A percentile compares a stretch with the other conserved stretches of the same genome.
Conservation (phyloP, 2,888 invertebrate species). For the Adineta ricciae region DNA sequence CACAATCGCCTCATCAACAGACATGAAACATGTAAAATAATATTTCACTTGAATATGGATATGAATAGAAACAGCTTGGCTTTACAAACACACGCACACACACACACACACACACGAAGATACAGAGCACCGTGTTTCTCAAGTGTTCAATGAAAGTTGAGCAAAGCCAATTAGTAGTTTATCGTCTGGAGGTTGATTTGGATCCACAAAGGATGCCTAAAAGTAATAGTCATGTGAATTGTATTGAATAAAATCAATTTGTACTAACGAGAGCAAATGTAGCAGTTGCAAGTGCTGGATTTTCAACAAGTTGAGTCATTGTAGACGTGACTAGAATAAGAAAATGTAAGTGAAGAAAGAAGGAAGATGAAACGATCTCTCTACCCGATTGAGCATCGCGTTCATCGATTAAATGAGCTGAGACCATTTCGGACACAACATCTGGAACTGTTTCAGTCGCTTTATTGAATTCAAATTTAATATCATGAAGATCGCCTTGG, state of each 20-base stretch:
- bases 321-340: neutral
- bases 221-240: neutral
- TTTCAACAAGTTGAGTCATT: neutral
- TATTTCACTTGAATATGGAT: neutral
- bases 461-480: constrained; percentile 85
- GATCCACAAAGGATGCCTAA: constrained; percentile 53
- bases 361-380: no score
- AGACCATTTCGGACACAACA: constrained; percentile 82
- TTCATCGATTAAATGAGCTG: constrained; percentile 82
- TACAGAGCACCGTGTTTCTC: neutral
- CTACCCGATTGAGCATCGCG: constrained; percentile 63
- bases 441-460: constrained; percentile 72
- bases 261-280: neutral
- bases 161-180: constrained; percentile 89
- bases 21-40: neutral
- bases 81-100: neutral
- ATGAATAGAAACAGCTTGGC: neutral
- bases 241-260: neutral
- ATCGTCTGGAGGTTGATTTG: constrained; percentile 78
- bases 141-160: constrained; percentile 68
- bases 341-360: neutral
- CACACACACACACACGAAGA: neutral
- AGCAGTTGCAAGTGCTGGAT: neutral
- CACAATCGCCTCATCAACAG: neutral
- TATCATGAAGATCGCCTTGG: constrained; percentile 83